These are phyloP conservation scores for Euwallacea fornicatus DNA, from an alignment of 1,140 invertebrate species.

Conservation along the genomic window DNA sequence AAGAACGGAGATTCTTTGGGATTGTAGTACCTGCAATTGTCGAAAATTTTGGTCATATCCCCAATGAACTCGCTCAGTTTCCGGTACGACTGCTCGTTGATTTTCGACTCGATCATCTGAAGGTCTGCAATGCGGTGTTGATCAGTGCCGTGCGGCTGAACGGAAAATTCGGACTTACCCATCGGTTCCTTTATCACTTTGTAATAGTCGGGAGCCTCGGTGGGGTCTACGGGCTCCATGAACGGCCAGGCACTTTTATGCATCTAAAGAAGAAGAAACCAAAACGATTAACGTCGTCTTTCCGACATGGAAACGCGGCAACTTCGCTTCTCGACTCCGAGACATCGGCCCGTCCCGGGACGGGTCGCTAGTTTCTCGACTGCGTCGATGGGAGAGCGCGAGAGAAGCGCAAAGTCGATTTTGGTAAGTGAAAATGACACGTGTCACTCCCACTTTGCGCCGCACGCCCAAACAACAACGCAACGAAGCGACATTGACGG, in stretches of 20 bases:
- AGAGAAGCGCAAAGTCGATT: too few species aligned
- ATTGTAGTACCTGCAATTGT: constrained; percentile 98
- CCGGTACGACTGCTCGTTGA: constrained; percentile 81
- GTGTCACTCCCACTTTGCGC: too few species aligned
- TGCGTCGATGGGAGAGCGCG: too few species aligned
- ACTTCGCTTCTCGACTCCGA: too few species aligned
- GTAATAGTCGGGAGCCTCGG: constrained; percentile 96
- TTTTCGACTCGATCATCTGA: constrained; percentile 86
- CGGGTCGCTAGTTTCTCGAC: too few species aligned
- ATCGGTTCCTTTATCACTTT: constrained; percentile 97
- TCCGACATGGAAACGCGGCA: not conserved
- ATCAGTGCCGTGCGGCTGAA: not conserved
- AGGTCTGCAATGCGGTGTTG: constrained; percentile 68
- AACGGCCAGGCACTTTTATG: constrained; percentile 97
- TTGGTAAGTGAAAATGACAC: too few species aligned
- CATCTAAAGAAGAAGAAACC: constrained; percentile 54
- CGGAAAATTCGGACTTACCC: constrained; percentile 68
- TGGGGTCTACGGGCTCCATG: constrained; percentile 92
- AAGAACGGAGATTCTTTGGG: constrained; percentile 93
- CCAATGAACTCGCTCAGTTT: constrained; percentile 93
- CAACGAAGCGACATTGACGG: too few species aligned
- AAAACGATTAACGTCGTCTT: constrained; percentile 18
- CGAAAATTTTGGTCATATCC: constrained; percentile 97
- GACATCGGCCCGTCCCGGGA: too few species aligned
- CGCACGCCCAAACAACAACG: too few species aligned